phyloP scores from a whole-genome alignment of 2,113 vertebrate genomes.

The Gyps fulvus region DNA sequence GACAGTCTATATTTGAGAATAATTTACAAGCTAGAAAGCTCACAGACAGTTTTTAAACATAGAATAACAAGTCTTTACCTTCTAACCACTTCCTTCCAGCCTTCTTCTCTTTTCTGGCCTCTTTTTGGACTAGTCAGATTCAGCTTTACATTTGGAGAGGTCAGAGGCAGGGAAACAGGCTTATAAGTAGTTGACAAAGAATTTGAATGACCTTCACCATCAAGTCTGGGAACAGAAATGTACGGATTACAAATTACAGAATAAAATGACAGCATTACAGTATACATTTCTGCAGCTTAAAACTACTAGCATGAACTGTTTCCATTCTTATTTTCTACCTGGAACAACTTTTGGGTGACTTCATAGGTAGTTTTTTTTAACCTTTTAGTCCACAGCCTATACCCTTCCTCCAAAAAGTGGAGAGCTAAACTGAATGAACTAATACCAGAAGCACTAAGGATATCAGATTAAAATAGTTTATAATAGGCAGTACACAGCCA shows the following conservation, averaged over 20 bases:
- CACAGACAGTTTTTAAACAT: neutral
- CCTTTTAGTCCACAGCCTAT: neutral
- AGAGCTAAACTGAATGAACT: neutral
- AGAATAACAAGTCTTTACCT: slow-evolving; percentile 72
- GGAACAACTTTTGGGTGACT: neutral
- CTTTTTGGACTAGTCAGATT: slow-evolving; percentile 96
- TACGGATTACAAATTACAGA: neutral
- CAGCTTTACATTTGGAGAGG: slow-evolving; percentile 90
- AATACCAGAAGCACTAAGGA: neutral
- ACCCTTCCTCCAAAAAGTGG: neutral
- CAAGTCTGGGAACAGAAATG: slow-evolving; percentile 67
- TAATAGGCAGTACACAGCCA: neutral
- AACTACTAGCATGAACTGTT: neutral
- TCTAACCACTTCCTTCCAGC: slow-evolving; percentile 98
- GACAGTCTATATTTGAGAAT: neutral
- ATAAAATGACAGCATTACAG: neutral
- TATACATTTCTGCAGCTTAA: neutral
- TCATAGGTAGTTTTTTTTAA: neutral
- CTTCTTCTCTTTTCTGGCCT: slow-evolving; percentile 97
- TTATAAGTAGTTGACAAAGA: slow-evolving; percentile 86
- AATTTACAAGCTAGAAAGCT: neutral
- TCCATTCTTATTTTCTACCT: neutral
- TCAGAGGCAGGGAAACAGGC: slow-evolving; percentile 87
- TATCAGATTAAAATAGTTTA: neutral
- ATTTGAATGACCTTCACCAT: slow-evolving; percentile 80